phyloP scores from a whole-genome alignment of 2,113 vertebrate species.

The Lynx canadensis region DNA sequence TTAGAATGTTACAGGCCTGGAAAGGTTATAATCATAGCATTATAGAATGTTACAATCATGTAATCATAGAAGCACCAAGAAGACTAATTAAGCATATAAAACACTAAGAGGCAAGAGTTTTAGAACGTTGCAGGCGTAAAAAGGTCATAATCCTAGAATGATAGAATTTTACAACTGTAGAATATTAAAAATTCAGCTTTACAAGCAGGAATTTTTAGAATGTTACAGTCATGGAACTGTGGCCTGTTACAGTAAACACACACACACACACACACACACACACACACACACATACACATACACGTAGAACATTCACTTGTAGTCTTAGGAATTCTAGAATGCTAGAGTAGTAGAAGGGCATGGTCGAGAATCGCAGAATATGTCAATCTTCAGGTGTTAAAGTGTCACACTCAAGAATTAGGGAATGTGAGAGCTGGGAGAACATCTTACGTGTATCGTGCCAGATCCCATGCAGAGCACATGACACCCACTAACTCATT shows the following conservation, averaged over 20 bases:
- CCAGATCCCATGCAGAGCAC: neutral
- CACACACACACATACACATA: neutral
- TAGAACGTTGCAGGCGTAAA: neutral
- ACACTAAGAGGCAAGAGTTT: neutral
- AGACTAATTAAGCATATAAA: neutral
- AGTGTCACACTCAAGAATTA: neutral
- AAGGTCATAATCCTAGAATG: constrained; percentile 60
- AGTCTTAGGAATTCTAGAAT: neutral
- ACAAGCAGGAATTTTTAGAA: neutral
- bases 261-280: neutral
- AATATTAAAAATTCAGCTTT: constrained; percentile 47
- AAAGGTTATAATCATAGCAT: constrained; percentile 70
- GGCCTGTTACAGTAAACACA: neutral
- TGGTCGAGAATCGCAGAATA: neutral
- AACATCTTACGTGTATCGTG: neutral
- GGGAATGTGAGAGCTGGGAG: neutral
- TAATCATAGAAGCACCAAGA: constrained; percentile 42
- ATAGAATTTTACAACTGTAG: constrained; percentile 8
- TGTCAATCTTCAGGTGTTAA: neutral
- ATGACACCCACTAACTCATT: neutral
- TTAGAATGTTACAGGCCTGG: neutral
- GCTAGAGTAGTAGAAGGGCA: neutral
- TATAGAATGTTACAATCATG: constrained; percentile 30
- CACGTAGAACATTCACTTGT: neutral
- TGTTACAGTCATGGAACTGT: neutral